phyloP scores from a whole-genome alignment of 1,140 invertebrate species.

The Trissolcus basalis region DNA sequence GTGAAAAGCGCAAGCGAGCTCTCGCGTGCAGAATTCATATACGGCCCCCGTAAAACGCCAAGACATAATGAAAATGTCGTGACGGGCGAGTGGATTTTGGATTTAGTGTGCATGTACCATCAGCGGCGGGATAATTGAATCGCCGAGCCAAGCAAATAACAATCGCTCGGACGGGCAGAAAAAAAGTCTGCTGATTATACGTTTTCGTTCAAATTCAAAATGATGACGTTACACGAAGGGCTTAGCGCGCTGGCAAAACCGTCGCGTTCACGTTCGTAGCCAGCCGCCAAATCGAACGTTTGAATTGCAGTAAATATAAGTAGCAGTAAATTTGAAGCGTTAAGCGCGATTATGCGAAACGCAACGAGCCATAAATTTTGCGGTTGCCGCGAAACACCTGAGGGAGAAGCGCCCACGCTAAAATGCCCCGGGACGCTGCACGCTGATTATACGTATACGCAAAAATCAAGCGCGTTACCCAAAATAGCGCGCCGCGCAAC shows the following conservation, averaged over 20 bases:
- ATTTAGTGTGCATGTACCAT: neutral
- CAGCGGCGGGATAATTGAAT: slow-evolving; percentile 16
- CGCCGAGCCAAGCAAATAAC: slow-evolving; percentile 18
- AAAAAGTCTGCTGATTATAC: slow-evolving; percentile 27
- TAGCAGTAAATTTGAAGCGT: slow-evolving; percentile 50
- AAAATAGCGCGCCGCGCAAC: slow-evolving; percentile 28
- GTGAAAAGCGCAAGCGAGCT: neutral
- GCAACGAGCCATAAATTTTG: slow-evolving; percentile 48
- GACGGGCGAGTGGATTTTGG: slow-evolving; percentile 9
- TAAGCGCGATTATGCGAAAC: slow-evolving; percentile 53
- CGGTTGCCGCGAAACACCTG: slow-evolving; percentile 35
- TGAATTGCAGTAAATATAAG: slow-evolving; percentile 46
- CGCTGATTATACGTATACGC: slow-evolving; percentile 39
- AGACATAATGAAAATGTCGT: slow-evolving; percentile 18
- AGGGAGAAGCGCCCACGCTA: slow-evolving; percentile 21
- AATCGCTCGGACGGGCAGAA: slow-evolving; percentile 12
- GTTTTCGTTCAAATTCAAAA: too few species aligned
- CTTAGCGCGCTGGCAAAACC: too few species aligned
- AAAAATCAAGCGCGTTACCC: slow-evolving; percentile 42
- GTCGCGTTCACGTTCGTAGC: slow-evolving; percentile 5
- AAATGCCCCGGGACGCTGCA: slow-evolving; percentile 29
- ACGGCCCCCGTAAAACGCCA: slow-evolving; percentile 5
- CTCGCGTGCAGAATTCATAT: slow-evolving; percentile 27
- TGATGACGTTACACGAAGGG: slow-evolving; percentile 12
- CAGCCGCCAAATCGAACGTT: slow-evolving; percentile 35